phyloP scores from a whole-genome alignment of 2,888 invertebrate genomes.

The Drosophila neutralis region DNA sequence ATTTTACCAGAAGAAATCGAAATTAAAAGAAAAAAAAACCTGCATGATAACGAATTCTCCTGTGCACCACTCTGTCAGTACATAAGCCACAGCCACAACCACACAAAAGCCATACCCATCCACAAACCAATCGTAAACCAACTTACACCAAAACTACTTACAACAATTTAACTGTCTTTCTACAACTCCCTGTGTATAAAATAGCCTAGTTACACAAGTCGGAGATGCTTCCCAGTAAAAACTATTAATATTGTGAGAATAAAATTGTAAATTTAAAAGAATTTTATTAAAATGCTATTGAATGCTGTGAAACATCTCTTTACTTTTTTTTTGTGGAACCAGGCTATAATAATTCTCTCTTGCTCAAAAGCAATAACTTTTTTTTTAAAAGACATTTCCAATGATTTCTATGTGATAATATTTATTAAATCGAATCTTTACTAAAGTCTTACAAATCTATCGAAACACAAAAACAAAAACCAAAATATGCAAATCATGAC shows the following conservation, averaged over 20 bases:
- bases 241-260: neutral
- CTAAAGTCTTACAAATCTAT: constrained; percentile 54
- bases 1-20: constrained; percentile 10
- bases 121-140: constrained; percentile 49
- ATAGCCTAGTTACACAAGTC: constrained; percentile 33
- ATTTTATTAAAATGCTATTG: neutral
- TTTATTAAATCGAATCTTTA: constrained; percentile 29
- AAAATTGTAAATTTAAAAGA: neutral
- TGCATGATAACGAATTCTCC: constrained; percentile 56
- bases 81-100: constrained; percentile 33
- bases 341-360: constrained; percentile 59
- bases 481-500: constrained; percentile 2
- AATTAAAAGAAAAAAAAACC: constrained; percentile 21
- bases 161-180: constrained; percentile 75
- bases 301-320: neutral
- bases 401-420: constrained; percentile 17
- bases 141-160: constrained; percentile 47
- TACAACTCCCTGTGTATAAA: constrained; percentile 83
- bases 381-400: constrained; percentile 13
- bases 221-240: neutral
- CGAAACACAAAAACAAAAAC: constrained; percentile 12
- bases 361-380: constrained; percentile 30
- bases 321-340: constrained; percentile 23
- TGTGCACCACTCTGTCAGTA: constrained; percentile 49
- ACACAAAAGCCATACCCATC: constrained; percentile 39